These are phyloP conservation scores for Chauna torquata DNA, from an alignment of 2,113 vertebrate genomes.

Conservation along the genomic window DNA sequence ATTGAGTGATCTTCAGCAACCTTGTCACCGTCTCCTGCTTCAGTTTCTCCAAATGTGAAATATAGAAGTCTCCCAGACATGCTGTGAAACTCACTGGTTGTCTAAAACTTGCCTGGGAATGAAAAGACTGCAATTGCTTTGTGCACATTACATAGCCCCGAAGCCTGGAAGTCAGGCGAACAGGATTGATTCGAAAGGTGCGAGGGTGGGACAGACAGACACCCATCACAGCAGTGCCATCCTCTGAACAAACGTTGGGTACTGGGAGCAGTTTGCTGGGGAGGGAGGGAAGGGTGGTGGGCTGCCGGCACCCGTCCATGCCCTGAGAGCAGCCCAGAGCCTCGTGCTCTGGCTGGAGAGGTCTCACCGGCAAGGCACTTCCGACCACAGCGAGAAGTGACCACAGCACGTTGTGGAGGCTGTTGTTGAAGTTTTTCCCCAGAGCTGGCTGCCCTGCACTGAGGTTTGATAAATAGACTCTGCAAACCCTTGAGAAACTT, in stretches of 20 bases:
- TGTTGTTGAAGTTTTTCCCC: neutral
- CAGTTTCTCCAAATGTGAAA: neutral
- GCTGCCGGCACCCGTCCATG: accelerated
- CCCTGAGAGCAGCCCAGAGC: neutral
- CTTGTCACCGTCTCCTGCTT: neutral
- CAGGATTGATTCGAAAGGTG: neutral
- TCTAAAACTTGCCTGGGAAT: neutral
- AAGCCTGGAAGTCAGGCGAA: neutral
- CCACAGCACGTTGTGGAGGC: neutral
- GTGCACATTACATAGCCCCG: neutral
- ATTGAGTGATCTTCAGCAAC: neutral
- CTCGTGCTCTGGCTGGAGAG: neutral
- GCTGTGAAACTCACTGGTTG: neutral
- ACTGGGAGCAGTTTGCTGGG: neutral
- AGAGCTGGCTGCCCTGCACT: neutral
- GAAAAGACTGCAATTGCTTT: neutral
- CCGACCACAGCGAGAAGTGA: neutral
- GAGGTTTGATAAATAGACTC: neutral
- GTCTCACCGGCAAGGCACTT: neutral
- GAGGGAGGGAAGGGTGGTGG: neutral
- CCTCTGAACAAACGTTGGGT: neutral
- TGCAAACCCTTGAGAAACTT: neutral
- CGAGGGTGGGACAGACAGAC: neutral
- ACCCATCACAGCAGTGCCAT: neutral
- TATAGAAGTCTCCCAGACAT: neutral